A percentile compares a stretch with the other conserved stretches of the same genome.
phyloP scores from a whole-genome alignment of 2,888 invertebrate species.

The Strigamia maritima region DNA sequence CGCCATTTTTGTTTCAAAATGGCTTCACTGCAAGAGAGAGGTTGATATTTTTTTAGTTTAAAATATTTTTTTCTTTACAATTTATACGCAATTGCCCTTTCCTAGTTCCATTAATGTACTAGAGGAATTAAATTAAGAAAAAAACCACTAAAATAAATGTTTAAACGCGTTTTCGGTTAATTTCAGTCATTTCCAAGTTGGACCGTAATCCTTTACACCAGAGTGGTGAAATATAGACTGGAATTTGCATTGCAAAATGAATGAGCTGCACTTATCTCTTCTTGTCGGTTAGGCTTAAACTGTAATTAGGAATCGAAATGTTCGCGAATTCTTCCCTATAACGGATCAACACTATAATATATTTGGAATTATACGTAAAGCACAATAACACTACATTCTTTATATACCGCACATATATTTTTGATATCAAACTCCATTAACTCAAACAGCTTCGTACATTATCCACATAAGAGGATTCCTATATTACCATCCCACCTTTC shows the following conservation, averaged over 20 bases:
- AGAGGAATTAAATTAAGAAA: neutral
- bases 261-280: constrained; percentile 21
- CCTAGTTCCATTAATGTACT: neutral
- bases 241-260: constrained; percentile 28
- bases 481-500: neutral
- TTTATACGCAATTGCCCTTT: neutral
- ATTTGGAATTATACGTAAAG: neutral
- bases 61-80: neutral
- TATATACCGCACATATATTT: neutral
- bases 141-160: neutral
- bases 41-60: neutral
- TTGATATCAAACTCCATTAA: neutral
- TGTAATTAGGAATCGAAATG: constrained; percentile 6
- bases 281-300: constrained; percentile 16
- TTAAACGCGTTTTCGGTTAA: constrained; percentile 21
- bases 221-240: neutral
- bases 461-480: constrained; percentile 1
- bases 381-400: neutral
- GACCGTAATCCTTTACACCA: neutral
- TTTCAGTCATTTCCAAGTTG: neutral
- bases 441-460: neutral
- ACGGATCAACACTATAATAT: neutral
- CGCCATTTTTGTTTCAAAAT: constrained; percentile 25
- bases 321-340: neutral
- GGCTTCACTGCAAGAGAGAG: neutral